Evolutionary conservation across 2,113 vertebrate species (phyloP).

Genomic region (Hipposideros armiger): DNA sequence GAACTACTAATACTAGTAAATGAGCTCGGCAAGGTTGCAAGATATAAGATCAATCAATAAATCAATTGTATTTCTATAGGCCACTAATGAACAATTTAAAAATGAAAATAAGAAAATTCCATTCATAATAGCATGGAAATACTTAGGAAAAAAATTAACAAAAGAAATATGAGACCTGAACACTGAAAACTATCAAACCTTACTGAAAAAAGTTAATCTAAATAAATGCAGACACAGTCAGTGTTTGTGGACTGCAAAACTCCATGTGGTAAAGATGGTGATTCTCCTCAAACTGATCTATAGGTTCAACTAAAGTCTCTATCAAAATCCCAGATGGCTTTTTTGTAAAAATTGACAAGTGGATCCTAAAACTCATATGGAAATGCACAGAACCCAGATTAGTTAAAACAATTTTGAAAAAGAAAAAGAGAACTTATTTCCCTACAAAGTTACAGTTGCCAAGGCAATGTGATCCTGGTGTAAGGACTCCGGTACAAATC

Average conservation of each 20-base stretch:
- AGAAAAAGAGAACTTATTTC: background rate
- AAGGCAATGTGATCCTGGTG: background rate
- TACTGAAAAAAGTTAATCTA: background rate
- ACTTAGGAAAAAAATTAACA: slow-evolving; percentile 21
- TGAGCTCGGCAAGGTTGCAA: background rate
- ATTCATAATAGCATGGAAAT: background rate
- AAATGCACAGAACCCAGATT: background rate
- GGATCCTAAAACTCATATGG: background rate
- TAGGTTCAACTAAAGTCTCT: background rate
- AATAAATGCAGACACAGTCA: background rate
- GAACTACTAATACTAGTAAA: background rate
- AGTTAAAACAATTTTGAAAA: background rate
- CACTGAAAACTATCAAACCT: background rate
- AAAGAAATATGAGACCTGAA: background rate
- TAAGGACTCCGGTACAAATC: background rate
- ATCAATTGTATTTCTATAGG: background rate
- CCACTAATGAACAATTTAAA: background rate
- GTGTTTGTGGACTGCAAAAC: background rate
- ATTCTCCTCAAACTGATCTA: background rate
- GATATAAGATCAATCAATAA: background rate
- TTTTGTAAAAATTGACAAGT: background rate
- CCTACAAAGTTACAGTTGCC: background rate
- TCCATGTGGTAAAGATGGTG: background rate
- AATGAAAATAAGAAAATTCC: background rate
- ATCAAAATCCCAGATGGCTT: background rate